Evolutionary conservation across 2,113 vertebrate species (phyloP).

Genomic region (Peromyscus maniculatus): DNA sequence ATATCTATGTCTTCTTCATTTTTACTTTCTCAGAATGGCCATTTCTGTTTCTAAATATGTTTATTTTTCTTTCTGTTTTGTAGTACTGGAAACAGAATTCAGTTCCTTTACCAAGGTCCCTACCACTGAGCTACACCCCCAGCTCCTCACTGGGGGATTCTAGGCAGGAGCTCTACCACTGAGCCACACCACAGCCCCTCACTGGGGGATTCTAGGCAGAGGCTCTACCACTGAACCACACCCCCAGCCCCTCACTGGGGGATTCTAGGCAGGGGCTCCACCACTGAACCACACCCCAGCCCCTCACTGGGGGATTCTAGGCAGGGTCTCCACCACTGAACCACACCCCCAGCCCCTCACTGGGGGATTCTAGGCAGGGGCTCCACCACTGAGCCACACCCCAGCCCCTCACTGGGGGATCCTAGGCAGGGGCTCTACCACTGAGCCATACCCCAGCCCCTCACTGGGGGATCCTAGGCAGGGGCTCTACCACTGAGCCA

Average conservation of each 20-base stretch:
- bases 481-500: neutral
- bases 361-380: too few relatives aligned
- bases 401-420: too few relatives aligned
- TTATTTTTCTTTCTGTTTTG: too few relatives aligned
- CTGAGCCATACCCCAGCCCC: neutral
- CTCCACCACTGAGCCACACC: too few relatives aligned
- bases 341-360: neutral
- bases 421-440: neutral
- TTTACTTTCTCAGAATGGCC: neutral
- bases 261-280: too few relatives aligned
- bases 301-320: too few relatives aligned
- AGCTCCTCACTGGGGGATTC: neutral
- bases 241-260: too few relatives aligned
- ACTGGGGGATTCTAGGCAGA: too few relatives aligned
- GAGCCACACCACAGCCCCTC: too few relatives aligned
- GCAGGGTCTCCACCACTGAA: neutral
- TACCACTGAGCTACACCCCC: neutral
- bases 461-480: too few relatives aligned
- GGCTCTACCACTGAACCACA: too few relatives aligned
- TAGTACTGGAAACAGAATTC: neutral
- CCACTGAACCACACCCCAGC: too few relatives aligned
- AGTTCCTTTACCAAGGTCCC: neutral
- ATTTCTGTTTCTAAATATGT: neutral
- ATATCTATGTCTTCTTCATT: neutral
- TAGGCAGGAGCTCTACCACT: neutral